Evolutionary conservation across 2,113 vertebrate genomes (phyloP), one percentile per base, ranked within the genome.

Genomic region (Anseranas semipalmata): DNA sequence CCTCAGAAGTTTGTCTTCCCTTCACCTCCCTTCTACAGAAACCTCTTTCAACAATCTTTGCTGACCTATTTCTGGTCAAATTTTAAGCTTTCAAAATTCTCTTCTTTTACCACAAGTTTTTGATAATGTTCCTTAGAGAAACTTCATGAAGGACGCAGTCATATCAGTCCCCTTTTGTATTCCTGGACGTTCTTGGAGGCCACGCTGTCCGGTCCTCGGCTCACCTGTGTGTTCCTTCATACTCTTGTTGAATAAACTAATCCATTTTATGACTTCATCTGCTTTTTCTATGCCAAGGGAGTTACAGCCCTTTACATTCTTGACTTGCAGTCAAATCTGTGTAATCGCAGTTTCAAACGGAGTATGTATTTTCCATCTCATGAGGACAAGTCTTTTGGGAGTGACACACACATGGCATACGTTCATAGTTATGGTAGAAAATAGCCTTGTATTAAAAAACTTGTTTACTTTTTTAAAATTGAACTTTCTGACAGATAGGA

Each of bases 371-470:
- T 87, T 83, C 19, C 59, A 76, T 71, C 46, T 84, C 10, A 6
- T 4, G n/a, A 79, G 56, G 32, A 50, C 27, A 56, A 72, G 67
- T 1, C 68, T 62, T 66, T 43, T 70, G 15, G 71, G 43, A 74
- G 3, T 6, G 28, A 15, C 56, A 35, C 39, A 41, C 35, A 11
- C 7, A 3, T 2, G 16, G n/a, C 58, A 5, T 28, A 1, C 3
- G 7, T 30, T 76, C 48, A 13, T 73, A 32, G 33, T 4, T 45
- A 66, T 0, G 67, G 17, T 1, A 37, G 58, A 53, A 63, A 89
- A 53, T 22, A 48, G 27, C 52, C 94, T 74, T 15, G 0, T 9
- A 7, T 39, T 63, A 74, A 56, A 62, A 62, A 52, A 50, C 32
- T 33, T 37, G 3, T 35, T 83, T 52, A 6, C 10, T 24, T 71